phyloP scores from a whole-genome alignment of 2,113 vertebrate species.

The Scomber japonicus region DNA sequence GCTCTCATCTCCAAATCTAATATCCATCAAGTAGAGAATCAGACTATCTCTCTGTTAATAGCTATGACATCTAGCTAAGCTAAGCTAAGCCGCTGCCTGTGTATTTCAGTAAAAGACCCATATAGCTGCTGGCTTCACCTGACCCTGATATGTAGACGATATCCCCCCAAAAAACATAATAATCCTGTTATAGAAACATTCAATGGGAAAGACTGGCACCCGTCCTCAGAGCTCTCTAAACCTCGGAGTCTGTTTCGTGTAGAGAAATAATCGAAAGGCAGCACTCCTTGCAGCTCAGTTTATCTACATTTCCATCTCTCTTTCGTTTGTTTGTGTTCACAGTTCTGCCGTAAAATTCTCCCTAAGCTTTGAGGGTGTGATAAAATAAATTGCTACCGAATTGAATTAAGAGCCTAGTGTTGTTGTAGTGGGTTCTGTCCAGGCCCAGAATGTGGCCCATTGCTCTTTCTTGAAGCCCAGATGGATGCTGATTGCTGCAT shows the following conservation, averaged over 20 bases:
- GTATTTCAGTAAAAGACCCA: neutral
- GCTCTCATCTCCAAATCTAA: neutral
- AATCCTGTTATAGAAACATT: neutral
- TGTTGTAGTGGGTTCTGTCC: neutral
- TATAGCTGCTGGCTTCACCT: neutral
- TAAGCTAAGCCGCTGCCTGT: neutral
- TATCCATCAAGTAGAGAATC: neutral
- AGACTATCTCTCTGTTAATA: too few species aligned
- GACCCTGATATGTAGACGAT: neutral
- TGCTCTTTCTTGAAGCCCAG: constrained; percentile 8
- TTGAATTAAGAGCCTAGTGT: neutral
- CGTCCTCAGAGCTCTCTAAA: neutral
- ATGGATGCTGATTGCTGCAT: constrained; percentile 15
- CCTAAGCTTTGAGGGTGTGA: neutral
- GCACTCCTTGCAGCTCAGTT: constrained; percentile 2
- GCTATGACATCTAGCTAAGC: too few species aligned
- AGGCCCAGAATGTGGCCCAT: neutral
- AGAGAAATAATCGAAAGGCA: constrained; percentile 12
- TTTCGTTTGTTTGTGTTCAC: neutral
- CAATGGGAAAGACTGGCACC: too few species aligned
- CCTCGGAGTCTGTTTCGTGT: neutral
- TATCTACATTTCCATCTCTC: constrained; percentile 22
- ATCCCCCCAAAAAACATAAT: neutral
- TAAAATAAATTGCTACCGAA: constrained; percentile 15
- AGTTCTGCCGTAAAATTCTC: constrained; percentile 1